A percentile compares a stretch with the other conserved stretches of the same genome.
Evolutionary conservation across 2,888 invertebrate genomes (phyloP).

Genomic region (Cryptocephalus primarius): DNA sequence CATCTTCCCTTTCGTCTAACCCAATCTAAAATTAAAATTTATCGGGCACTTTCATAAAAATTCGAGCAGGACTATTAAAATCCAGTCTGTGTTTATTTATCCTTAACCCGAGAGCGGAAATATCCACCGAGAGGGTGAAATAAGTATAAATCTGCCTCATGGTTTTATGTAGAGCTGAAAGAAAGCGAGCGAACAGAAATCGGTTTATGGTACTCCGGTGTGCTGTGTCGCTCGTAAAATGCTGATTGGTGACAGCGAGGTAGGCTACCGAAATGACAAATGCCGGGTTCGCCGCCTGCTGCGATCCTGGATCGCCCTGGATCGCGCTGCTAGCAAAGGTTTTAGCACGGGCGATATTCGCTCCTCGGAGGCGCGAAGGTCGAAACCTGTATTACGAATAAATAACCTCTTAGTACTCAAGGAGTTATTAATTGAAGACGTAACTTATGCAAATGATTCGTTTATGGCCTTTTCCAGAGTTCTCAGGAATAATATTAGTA

Average conservation of each 20-base stretch:
- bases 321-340: conserved; percentile 8
- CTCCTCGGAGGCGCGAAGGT: background rate
- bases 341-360: conserved; percentile 8
- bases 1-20: too few relatives aligned
- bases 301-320: too few relatives aligned
- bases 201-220: conserved; percentile 33
- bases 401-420: background rate
- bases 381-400: conserved; percentile 1
- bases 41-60: background rate
- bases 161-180: conserved; percentile 16
- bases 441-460: too few relatives aligned
- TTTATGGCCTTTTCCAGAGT: too few relatives aligned
- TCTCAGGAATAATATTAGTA: too few relatives aligned
- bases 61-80: background rate
- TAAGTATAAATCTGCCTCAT: conserved; percentile 6
- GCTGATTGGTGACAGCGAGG: conserved; percentile 33
- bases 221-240: conserved; percentile 33
- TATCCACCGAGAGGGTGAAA: conserved; percentile 6
- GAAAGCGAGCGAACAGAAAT: conserved; percentile 25
- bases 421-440: too few relatives aligned
- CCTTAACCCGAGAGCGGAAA: background rate
- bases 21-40: background rate
- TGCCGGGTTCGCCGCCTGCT: background rate
- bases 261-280: conserved; percentile 28
- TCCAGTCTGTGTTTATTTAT: background rate